These are phyloP conservation scores for Meteorus cinctellus DNA, from an alignment of 2,888 invertebrate genomes.

Conservation along the genomic window DNA sequence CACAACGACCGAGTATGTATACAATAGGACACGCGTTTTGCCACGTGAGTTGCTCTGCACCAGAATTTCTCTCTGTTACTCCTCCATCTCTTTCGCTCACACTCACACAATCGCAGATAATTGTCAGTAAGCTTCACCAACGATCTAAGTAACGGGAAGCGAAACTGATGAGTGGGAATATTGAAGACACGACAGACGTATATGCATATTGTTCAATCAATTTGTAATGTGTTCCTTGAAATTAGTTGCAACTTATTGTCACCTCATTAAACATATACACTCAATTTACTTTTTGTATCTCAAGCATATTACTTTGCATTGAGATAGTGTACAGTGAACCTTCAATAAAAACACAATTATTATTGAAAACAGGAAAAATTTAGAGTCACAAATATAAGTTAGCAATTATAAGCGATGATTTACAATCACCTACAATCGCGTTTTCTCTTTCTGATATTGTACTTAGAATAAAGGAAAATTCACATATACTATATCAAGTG, in stretches of 20 bases:
- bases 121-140: neutral
- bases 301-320: conserved; percentile 65
- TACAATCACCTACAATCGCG: no score
- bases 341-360: no score
- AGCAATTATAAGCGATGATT: no score
- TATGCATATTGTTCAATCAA: neutral
- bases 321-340: conserved; percentile 34
- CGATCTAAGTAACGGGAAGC: conserved; percentile 58
- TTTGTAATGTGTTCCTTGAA: conserved; percentile 49
- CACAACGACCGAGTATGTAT: conserved; percentile 46
- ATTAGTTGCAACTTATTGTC: conserved; percentile 69
- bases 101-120: neutral
- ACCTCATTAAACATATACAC: conserved; percentile 65
- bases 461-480: no score
- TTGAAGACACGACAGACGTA: neutral
- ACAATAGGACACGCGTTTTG: conserved; percentile 59
- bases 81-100: conserved; percentile 18
- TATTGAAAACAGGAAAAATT: no score
- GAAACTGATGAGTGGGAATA: conserved; percentile 31
- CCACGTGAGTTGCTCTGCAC: conserved; percentile 58
- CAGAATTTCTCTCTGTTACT: conserved; percentile 34
- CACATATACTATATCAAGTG: no score
- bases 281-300: conserved; percentile 62
- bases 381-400: no score
- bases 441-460: no score